Percentiles rank a stretch among this genome's conserved stretches.
These are phyloP conservation scores for Calameuta filiformis DNA, from an alignment of 2,888 invertebrate species.

Conservation along the genomic window DNA sequence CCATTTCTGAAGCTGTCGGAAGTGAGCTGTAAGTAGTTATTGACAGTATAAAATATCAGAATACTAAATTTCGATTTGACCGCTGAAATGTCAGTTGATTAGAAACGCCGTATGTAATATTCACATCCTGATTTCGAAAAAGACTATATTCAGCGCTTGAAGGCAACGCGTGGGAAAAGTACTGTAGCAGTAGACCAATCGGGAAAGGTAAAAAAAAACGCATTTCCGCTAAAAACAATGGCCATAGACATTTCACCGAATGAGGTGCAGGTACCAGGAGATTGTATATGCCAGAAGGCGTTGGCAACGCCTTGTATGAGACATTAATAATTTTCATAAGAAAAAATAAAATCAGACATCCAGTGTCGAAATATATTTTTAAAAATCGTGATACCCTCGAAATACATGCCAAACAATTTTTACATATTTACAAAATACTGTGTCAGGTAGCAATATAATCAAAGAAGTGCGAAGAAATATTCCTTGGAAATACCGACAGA, in stretches of 20 bases:
- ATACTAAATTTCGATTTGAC: not conserved
- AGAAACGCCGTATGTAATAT: not conserved
- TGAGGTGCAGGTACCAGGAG: not conserved
- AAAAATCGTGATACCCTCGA: no score
- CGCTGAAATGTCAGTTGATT: not conserved
- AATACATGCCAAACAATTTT: not conserved
- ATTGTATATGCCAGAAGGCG: not conserved
- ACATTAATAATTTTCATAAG: not conserved
- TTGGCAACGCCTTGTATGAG: not conserved
- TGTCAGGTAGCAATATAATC: not conserved
- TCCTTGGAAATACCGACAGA: not conserved
- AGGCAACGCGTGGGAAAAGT: not conserved
- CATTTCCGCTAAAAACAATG: not conserved
- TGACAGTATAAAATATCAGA: not conserved
- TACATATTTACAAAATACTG: not conserved
- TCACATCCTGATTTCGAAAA: not conserved
- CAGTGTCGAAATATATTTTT: no score
- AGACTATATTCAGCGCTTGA: not conserved
- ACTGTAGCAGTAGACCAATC: not conserved
- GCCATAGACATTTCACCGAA: not conserved
- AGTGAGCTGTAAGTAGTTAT: not conserved
- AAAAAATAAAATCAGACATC: not conserved
- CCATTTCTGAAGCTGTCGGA: not conserved
- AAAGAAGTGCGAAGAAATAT: not conserved
- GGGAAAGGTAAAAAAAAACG: not conserved